phyloP scores from a whole-genome alignment of 2,797 vertebrate genomes.

The Anguilla anguilla region DNA sequence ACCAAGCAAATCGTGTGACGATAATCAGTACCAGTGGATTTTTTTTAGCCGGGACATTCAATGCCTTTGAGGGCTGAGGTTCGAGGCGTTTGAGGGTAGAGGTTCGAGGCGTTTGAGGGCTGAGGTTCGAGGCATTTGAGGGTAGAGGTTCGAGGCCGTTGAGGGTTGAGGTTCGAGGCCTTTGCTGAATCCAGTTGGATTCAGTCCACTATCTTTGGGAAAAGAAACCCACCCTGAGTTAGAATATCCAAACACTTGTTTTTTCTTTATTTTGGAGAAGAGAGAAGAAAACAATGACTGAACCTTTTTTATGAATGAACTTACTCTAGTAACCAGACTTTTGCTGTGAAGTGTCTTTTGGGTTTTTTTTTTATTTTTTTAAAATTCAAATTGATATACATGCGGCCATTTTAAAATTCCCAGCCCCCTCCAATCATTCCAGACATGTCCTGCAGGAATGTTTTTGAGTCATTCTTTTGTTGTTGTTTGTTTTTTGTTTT shows the following conservation, averaged over 20 bases:
- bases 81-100: constrained; percentile 48
- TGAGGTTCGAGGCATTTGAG: constrained; percentile 54
- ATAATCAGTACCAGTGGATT: constrained; percentile 73
- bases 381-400: constrained; percentile 62
- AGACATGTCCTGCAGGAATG: constrained; percentile 63
- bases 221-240: constrained; percentile 46
- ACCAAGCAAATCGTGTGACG: constrained; percentile 73
- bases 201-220: constrained; percentile 49
- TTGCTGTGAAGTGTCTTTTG: constrained; percentile 59
- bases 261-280: constrained; percentile 52
- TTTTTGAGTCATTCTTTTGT: constrained; percentile 59
- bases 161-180: constrained; percentile 63
- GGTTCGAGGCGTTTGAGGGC: constrained; percentile 51
- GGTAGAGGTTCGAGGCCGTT: constrained; percentile 41
- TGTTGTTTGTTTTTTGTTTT: constrained; percentile 57
- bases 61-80: constrained; percentile 45
- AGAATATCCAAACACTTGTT: constrained; percentile 63
- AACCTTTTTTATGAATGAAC: constrained; percentile 51
- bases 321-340: constrained; percentile 21
- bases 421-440: constrained; percentile 69
- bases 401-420: constrained; percentile 67
- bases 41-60: constrained; percentile 48
- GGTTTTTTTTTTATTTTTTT: neutral
- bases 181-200: constrained; percentile 57
- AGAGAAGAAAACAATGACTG: constrained; percentile 57